Evolutionary conservation across 2,797 vertebrate genomes (phyloP).

Genomic region (Tadarida brasiliensis): DNA sequence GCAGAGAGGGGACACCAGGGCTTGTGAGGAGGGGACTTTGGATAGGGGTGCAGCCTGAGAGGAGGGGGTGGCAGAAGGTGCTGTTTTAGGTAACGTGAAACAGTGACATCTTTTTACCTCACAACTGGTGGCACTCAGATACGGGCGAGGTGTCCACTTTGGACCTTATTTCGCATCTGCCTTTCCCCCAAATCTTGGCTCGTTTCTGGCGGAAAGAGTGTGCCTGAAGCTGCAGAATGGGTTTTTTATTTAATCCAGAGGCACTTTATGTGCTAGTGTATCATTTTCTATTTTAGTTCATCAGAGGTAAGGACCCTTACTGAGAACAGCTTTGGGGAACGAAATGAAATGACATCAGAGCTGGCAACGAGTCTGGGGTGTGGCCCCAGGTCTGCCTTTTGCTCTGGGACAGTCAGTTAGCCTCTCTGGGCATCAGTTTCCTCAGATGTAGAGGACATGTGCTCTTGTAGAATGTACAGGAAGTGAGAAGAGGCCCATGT

Average conservation of each 20-base stretch:
- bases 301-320: background rate
- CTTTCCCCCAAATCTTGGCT: background rate
- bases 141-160: fast-evolving
- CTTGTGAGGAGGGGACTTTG: too few species aligned
- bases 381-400: background rate
- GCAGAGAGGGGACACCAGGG: background rate
- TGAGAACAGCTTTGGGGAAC: background rate
- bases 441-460: fast-evolving
- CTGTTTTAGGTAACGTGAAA: background rate
- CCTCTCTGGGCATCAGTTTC: background rate
- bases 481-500: background rate
- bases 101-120: background rate
- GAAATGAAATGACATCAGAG: background rate
- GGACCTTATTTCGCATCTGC: background rate
- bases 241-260: background rate
- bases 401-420: background rate
- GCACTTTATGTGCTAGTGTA: background rate
- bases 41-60: background rate
- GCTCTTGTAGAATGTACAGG: background rate
- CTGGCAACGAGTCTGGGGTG: background rate
- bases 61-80: background rate
- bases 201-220: background rate
- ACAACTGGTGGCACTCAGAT: too few species aligned
- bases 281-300: background rate
- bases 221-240: background rate